Base-by-base conservation (phyloP, 2,113 vertebrate genomes). In the Xenopus laevis region DNA sequence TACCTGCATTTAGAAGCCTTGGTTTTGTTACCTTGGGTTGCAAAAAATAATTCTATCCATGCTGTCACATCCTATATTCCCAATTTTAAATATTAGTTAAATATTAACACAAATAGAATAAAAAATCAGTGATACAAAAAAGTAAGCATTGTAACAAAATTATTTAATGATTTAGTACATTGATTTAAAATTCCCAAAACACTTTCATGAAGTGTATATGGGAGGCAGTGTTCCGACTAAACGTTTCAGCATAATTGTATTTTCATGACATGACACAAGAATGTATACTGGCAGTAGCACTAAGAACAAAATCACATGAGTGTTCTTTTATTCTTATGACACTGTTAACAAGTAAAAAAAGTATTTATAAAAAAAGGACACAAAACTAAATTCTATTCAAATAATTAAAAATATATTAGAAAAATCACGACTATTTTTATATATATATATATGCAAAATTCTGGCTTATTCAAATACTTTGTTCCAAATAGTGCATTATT, bases 391-490 rank as follows among this genome's bases (percentile, higher is more conserved):
- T 53, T n/a, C 46, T 12, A 52, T 53, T 27, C 17, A 67, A 67
- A 67, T 52, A 67, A 57, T 12, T 44, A 4, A 44, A 13, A 58
- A 55, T 55, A 55, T 55, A 55, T 55, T 55, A 11, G 13, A 15
- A 15, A n/a, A 55, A 55, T 55, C 52, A 55, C 3, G 16, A 55
- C 52, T 17, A 47, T 9, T 47, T 13, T 47, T 33, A n/a, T n/a
- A n/a, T n/a, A n/a, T n/a, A n/a, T n/a, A n/a, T n/a, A n/a, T n/a
- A 53, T 62, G 61, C 8, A 88, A 87, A 81, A 50, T 57, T 66
- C 80, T 50, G 62, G 47, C 78, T n/a, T n/a, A n/a, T n/a, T n/a
- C n/a, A n/a, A n/a, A n/a, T 87, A 91, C 85, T 86, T 81, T 68
- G n/a, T 78, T 81, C 82, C 82, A 81, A 59, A 40, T 81, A 72